Evolutionary conservation across 2,888 invertebrate genomes (phyloP).

Genomic region (Myathropa florea): DNA sequence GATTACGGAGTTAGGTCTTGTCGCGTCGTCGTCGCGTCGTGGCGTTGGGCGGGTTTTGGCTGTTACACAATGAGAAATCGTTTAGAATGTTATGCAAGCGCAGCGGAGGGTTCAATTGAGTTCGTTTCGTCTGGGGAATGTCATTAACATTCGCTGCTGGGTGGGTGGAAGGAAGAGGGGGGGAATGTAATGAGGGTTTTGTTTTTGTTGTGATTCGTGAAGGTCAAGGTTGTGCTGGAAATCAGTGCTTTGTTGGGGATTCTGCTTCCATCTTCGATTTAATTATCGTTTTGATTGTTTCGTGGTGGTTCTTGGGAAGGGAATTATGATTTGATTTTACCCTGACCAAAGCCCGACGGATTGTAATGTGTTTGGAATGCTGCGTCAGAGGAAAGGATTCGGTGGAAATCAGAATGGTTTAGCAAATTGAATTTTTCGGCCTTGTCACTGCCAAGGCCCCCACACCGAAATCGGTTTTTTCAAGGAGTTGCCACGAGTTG

Average conservation of each 20-base stretch:
- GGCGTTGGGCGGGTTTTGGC: not conserved
- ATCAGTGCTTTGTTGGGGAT: not conserved
- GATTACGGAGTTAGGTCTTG: conserved; percentile 34
- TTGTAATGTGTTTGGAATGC: too few relatives aligned
- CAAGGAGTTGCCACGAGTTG: too few relatives aligned
- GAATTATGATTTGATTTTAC: too few relatives aligned
- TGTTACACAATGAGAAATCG: conserved; percentile 19
- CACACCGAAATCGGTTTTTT: too few relatives aligned
- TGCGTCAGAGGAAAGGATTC: too few relatives aligned
- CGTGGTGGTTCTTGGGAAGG: too few relatives aligned
- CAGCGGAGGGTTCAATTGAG: conserved; percentile 4
- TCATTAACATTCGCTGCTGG: not conserved
- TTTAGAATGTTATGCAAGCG: conserved; percentile 27
- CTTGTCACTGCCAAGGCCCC: too few relatives aligned
- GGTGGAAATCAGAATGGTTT: too few relatives aligned
- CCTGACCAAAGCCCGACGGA: too few relatives aligned
- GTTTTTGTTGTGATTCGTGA: not conserved
- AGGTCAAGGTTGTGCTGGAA: conserved; percentile 29
- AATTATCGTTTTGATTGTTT: not conserved
- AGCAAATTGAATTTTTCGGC: too few relatives aligned
- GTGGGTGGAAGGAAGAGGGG: not conserved
- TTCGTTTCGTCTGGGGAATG: conserved; percentile 4
- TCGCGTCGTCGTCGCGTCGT: not conserved
- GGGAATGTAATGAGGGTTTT: not conserved
- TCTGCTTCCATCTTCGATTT: not conserved